Conservation (phyloP, 1,140 invertebrate species). For the Lucilia sericata region DNA sequence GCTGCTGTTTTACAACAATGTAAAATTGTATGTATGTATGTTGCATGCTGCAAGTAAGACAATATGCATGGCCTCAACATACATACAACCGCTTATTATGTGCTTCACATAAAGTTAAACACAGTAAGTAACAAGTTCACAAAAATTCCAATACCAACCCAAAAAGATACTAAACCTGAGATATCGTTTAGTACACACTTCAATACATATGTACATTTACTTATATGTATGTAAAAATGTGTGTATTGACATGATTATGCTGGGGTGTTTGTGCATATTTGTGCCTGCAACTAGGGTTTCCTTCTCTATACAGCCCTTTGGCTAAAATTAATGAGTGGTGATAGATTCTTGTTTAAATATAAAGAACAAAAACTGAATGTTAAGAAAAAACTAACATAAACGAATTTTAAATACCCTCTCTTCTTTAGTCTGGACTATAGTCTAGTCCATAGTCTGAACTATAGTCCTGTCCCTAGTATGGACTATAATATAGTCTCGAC, state of each 20-base stretch:
- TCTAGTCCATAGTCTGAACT: too few relatives aligned
- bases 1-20: background rate
- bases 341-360: constrained; percentile 48
- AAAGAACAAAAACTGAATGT: background rate
- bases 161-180: background rate
- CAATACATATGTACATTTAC: background rate
- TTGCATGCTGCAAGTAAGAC: background rate
- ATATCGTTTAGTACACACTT: background rate
- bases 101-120: constrained; percentile 18
- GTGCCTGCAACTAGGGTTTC: constrained; percentile 19
- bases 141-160: background rate
- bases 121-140: constrained; percentile 15
- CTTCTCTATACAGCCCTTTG: constrained; percentile 38
- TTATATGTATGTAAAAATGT: background rate
- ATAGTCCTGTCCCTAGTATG: too few relatives aligned
- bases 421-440: too few relatives aligned
- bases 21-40: background rate
- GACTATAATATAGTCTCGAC: too few relatives aligned
- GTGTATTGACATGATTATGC: background rate
- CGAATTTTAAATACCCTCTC: too few relatives aligned
- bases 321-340: constrained; percentile 50
- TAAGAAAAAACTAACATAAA: too few relatives aligned
- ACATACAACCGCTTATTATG: background rate
- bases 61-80: background rate
- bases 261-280: background rate